phyloP scores from a whole-genome alignment of 1,140 invertebrate species.

The Armadillidium nasatum region DNA sequence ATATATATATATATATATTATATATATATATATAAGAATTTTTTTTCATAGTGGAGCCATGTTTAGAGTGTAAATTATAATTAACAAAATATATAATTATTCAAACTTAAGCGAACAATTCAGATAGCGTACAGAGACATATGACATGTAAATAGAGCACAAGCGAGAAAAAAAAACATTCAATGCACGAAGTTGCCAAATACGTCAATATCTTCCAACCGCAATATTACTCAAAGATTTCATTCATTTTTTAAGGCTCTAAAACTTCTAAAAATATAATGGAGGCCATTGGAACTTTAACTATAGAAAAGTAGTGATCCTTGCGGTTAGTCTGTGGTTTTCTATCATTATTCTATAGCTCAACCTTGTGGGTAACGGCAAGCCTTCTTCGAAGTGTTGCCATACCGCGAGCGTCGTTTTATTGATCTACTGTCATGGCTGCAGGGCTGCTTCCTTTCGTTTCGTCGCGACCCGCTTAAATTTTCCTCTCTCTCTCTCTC shows the following conservation, averaged over 20 bases:
- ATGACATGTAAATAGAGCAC: background rate
- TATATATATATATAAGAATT: too few relatives aligned
- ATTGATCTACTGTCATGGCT: constrained; percentile 9
- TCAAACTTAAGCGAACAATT: background rate
- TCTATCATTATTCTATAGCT: background rate
- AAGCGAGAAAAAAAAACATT: constrained; percentile 4
- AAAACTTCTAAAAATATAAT: background rate
- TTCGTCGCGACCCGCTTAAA: background rate
- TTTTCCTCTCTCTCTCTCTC: background rate
- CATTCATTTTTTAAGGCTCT: background rate
- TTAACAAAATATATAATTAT: background rate
- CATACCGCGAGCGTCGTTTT: constrained; percentile 6
- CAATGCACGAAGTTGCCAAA: background rate
- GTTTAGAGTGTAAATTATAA: too few relatives aligned
- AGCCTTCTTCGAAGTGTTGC: constrained; percentile 1
- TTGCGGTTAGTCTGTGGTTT: constrained; percentile 11
- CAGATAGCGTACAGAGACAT: background rate
- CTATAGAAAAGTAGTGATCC: constrained; percentile 1
- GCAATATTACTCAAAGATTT: background rate
- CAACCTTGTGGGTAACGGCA: background rate
- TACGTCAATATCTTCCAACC: background rate
- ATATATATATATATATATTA: too few relatives aligned
- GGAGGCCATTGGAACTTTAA: background rate
- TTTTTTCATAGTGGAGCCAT: too few relatives aligned
- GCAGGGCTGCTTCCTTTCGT: background rate